These are phyloP conservation scores for Limenitis camilla DNA, from an alignment of 2,888 invertebrate species.

Conservation along the genomic window DNA sequence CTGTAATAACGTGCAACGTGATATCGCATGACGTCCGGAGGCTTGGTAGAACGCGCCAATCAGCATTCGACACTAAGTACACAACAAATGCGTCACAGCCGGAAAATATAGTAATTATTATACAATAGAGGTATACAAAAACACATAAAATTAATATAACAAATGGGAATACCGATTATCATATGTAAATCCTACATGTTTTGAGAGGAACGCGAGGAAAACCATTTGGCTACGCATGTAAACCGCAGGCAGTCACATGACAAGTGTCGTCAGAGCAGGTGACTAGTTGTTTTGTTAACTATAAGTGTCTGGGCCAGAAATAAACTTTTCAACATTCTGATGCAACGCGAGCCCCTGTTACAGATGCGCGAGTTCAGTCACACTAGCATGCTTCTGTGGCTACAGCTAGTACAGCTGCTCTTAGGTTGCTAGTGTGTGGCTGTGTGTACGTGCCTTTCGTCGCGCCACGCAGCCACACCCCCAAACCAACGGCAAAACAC, in stretches of 20 bases:
- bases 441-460: constrained; percentile 2
- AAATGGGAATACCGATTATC: constrained; percentile 9
- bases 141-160: constrained; percentile 2
- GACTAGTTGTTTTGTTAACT: too few species aligned
- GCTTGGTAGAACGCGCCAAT: constrained; percentile 50
- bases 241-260: too few species aligned
- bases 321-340: constrained; percentile 4
- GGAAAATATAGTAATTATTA: constrained; percentile 21
- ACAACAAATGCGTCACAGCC: constrained; percentile 32
- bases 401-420: constrained; percentile 2
- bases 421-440: background rate
- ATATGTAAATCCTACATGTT: background rate
- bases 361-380: background rate
- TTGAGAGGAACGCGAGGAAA: too few species aligned
- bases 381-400: constrained; percentile 2
- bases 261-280: too few species aligned
- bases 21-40: constrained; percentile 49
- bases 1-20: constrained; percentile 33
- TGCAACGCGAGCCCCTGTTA: constrained; percentile 17
- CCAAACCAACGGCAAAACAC: constrained; percentile 18
- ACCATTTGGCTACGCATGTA: too few species aligned
- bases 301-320: too few species aligned
- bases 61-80: constrained; percentile 30
- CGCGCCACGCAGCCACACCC: constrained; percentile 23
- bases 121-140: constrained; percentile 4